These are phyloP conservation scores for Phalacrocorax brasilianus DNA, from an alignment of 2,113 vertebrate genomes.

Conservation along the genomic window DNA sequence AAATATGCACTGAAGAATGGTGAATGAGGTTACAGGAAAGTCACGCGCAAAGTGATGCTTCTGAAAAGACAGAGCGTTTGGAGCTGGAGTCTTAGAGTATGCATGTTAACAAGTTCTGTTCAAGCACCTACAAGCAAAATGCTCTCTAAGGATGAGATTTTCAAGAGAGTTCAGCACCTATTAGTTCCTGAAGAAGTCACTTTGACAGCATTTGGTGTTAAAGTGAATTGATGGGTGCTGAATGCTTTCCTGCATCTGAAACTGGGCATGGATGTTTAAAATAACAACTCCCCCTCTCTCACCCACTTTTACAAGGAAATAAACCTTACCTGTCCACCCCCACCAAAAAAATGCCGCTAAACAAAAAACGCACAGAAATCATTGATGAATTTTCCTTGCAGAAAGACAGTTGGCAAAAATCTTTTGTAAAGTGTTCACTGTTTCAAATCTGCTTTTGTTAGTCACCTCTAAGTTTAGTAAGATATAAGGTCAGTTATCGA, in stretches of 20 bases:
- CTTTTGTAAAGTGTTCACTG: not conserved
- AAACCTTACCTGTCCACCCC: not conserved
- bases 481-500: not conserved
- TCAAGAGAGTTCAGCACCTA: not conserved
- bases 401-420: not conserved
- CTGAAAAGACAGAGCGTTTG: not conserved
- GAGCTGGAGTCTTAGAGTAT: not conserved
- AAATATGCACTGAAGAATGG: not conserved
- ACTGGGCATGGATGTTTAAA: not conserved
- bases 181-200: not conserved
- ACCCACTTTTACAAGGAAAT: not conserved
- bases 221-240: not conserved
- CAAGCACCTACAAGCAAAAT: not conserved
- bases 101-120: not conserved
- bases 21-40: constrained; percentile 35
- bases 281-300: not conserved
- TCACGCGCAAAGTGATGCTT: not conserved
- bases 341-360: fast-evolving
- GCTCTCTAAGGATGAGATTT: not conserved
- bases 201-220: not conserved
- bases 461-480: not conserved
- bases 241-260: not conserved
- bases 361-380: not conserved
- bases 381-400: not conserved
- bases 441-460: not conserved